Base-by-base conservation (phyloP, 2,888 invertebrate species). In the Caenorhabditis sulstoni region DNA sequence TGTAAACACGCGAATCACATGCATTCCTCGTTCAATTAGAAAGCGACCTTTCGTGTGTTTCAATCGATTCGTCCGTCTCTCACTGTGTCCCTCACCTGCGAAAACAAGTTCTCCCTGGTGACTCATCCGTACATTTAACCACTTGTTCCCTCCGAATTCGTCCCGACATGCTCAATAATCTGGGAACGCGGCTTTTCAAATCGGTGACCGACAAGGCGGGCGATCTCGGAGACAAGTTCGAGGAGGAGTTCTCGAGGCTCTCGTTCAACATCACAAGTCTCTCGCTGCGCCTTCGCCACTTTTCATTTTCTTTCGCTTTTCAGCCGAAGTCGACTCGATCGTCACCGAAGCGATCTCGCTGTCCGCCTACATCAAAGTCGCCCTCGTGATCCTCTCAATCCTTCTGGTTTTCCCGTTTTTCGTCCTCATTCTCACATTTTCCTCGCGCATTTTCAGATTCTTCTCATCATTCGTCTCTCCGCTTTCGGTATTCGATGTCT, bases 201-300 rank as follows among this genome's bases (percentile, higher is more conserved):
- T 86, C 86, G 0, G 85, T 86, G 9, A 81, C 86, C 11, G 82
- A 86, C 49, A 82, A 81, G 44, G 86, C 86, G 20, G 86, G 86
- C 11, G 84, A 85, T 50, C 64, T 86, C n/a, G 86, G 86, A 2
- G 86, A 85, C 18, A 82, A 81, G 41, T 86, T 86, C 64, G 86
- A 85, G 55, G 81, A 73, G 20, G 85, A 86, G 49, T 86, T 86
- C 74, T 66, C 80, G 1, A 14, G 74, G 9, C 76, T 86, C 9
- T 78, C 85, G 1, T 66, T 68, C 22, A 86, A 86, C 64, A 82
- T 86, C 53, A 86, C 86, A 5, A 70, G 86, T 29, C 29, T 29
- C 29, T 29, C 29, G n/a, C n/a, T n/a, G n/a, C n/a, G n/a, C n/a
- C 22, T 50, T 37, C 23, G 22, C n/a, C n/a, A n/a, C n/a, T n/a